Base-by-base conservation (phyloP, 2,888 invertebrate genomes). In the Cephus sareptanus region DNA sequence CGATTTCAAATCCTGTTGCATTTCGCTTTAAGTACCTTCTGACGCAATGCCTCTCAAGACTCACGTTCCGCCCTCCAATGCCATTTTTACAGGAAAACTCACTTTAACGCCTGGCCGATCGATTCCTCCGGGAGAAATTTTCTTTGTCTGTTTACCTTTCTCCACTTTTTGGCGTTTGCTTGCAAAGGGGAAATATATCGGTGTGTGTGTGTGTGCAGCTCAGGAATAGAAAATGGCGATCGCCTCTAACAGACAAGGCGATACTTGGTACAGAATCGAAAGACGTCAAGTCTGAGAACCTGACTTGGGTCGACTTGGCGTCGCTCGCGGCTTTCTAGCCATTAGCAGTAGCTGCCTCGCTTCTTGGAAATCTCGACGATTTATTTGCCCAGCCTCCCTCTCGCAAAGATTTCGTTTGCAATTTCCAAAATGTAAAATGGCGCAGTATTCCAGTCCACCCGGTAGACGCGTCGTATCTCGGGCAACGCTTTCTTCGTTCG, bases 1-100 rank as follows among this genome's bases (percentile, higher is more conserved):
- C 82, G 82, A 82, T 83, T 83, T 83, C 81, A 83, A 77, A 83
- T 83, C 81, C 83, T 83, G 83, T 80, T 83, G 79, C 79, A 80
- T 79, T 81, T 82, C 78, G 74, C 73, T 35, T 83, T 82, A 34
- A 34, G 34, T 34, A 81, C 82, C 80, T 81, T 76, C 69, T 79
- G 69, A 73, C 76, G 69, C 74, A 76, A 71, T 78, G 80, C 73
- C 80, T 83, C 83, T 75, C 79, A 9, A 56, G 56, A 23, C 23
- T 56, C 6, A 2, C 23, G 2, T 56, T 23, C 2, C 56, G 23
- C 56, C 23, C 23, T 56, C 1, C 23, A 2, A 9, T 23, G 2
- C 0, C 2, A 56, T 23, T 56, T 56, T 56, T 23, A 23, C 23
- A 56, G 23, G 23, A 23, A 56, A 56, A 56, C 2, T 40, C 40